Percentiles rank a stretch among this genome's conserved stretches.
Conservation (phyloP, 2,113 vertebrate genomes). For the Antechinus flavipes region DNA sequence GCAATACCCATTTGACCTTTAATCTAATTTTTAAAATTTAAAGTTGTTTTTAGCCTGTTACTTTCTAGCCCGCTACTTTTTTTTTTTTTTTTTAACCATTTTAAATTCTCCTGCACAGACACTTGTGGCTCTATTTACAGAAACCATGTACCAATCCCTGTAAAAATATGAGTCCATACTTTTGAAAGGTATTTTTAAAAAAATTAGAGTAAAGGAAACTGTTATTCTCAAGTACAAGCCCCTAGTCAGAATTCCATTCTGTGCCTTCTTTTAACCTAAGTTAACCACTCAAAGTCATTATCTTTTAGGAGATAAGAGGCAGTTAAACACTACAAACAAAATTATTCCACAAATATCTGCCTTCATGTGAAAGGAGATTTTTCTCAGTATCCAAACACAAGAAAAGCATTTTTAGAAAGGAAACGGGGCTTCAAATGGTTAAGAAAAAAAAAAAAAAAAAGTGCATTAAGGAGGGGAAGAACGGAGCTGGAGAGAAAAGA, state of each 20-base stretch:
- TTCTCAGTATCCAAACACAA: neutral
- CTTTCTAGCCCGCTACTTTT: no score
- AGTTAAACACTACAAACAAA: constrained; percentile 22
- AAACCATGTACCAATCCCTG: neutral
- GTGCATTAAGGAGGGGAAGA: neutral
- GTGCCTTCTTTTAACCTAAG: constrained; percentile 23
- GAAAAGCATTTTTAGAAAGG: neutral
- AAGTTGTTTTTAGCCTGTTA: constrained; percentile 13
- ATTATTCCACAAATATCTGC: constrained; percentile 10
- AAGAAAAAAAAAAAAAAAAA: no score
- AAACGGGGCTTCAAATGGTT: neutral
- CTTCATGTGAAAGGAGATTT: neutral
- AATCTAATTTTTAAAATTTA: constrained; percentile 30
- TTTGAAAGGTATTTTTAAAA: constrained; percentile 8
- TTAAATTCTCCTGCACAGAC: constrained; percentile 31
- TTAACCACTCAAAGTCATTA: constrained; percentile 11
- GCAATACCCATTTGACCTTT: constrained; percentile 26
- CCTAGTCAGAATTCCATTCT: constrained; percentile 21
- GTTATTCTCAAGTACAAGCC: constrained; percentile 17
- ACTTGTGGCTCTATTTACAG: constrained; percentile 43
- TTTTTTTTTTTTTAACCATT: constrained; percentile 32
- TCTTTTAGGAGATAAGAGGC: neutral
- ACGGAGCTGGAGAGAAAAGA: no score
- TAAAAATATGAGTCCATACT: neutral
- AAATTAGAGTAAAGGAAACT: neutral